These are phyloP conservation scores for Drosophila fuyamai DNA, from an alignment of 1,140 invertebrate species.

Conservation along the genomic window DNA sequence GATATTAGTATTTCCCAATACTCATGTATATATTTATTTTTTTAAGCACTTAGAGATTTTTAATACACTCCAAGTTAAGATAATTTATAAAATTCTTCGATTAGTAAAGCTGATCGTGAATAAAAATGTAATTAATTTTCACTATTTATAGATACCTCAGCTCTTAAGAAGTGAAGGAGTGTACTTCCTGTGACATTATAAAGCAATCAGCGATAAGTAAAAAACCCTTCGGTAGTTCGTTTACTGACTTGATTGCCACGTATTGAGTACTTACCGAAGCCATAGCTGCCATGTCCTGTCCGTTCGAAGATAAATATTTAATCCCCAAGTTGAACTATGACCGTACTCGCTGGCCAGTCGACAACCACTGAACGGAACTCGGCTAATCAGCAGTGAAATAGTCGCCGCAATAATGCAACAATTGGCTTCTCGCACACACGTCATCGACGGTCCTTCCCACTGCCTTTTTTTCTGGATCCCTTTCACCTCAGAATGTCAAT, in stretches of 20 bases:
- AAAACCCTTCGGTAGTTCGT: neutral
- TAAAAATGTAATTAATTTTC: neutral
- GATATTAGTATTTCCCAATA: too few species aligned
- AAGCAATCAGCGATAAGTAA: slow-evolving; percentile 6
- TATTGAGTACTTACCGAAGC: slow-evolving; percentile 34
- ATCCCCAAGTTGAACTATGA: slow-evolving; percentile 29
- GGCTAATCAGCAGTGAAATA: slow-evolving; percentile 24
- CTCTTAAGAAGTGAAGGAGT: neutral
- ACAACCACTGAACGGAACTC: slow-evolving; percentile 41
- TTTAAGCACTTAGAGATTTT: too few species aligned
- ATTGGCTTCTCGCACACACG: slow-evolving; percentile 51
- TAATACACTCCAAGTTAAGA: too few species aligned
- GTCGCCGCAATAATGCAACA: slow-evolving; percentile 58
- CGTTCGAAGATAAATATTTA: slow-evolving; percentile 14
- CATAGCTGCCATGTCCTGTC: slow-evolving; percentile 24
- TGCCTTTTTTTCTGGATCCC: neutral
- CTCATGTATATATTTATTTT: too few species aligned
- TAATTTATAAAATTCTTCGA: too few species aligned
- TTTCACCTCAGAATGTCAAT: slow-evolving; percentile 5
- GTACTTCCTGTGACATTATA: neutral
- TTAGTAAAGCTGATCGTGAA: too few species aligned
- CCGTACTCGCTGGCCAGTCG: slow-evolving; percentile 51
- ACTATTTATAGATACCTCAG: neutral
- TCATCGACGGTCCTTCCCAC: slow-evolving; percentile 31
- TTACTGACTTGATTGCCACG: neutral